phyloP scores from a whole-genome alignment of 1,140 invertebrate species.

The Drosophila ohnishii region DNA sequence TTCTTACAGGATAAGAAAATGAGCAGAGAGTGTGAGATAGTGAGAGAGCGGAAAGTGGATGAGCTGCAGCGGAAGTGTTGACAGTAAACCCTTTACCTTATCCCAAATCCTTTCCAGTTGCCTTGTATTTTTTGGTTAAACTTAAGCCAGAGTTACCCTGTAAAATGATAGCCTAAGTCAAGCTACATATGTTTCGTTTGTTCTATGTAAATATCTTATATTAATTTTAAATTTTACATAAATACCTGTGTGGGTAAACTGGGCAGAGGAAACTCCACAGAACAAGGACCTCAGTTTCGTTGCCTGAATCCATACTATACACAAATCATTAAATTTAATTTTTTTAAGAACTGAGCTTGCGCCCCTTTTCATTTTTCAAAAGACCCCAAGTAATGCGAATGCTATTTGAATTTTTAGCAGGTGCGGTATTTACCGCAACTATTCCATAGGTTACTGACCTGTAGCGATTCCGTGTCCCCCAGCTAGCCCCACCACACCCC shows the following conservation, averaged over 20 bases:
- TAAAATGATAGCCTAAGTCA: conserved; percentile 27
- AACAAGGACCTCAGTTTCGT: conserved; percentile 22
- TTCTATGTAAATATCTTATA: conserved; percentile 42
- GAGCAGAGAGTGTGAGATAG: conserved; percentile 52
- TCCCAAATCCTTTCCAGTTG: conserved; percentile 11
- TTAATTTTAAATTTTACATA: conserved; percentile 15
- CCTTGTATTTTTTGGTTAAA: conserved; percentile 17
- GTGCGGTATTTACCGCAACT: conserved; percentile 70
- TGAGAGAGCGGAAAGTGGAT: conserved; percentile 11
- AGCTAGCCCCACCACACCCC: conserved; percentile 29
- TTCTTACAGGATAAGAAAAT: conserved; percentile 75
- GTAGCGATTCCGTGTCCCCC: conserved; percentile 19
- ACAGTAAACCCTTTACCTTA: neutral
- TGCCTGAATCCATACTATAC: conserved; percentile 29
- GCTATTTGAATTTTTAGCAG: conserved; percentile 58
- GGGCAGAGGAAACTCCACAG: conserved; percentile 5
- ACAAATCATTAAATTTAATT: conserved; percentile 24
- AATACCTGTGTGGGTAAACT: conserved; percentile 12
- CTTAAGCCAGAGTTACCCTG: conserved; percentile 30
- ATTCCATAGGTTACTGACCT: conserved; percentile 65
- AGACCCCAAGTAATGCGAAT: conserved; percentile 40
- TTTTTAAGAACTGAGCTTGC: conserved; percentile 1
- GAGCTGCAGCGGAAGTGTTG: conserved; percentile 3
- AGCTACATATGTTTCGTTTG: conserved; percentile 27
- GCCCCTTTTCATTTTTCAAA: conserved; percentile 3